phyloP scores from a whole-genome alignment of 2,888 invertebrate genomes.

The Drosophila neonasuta region DNA sequence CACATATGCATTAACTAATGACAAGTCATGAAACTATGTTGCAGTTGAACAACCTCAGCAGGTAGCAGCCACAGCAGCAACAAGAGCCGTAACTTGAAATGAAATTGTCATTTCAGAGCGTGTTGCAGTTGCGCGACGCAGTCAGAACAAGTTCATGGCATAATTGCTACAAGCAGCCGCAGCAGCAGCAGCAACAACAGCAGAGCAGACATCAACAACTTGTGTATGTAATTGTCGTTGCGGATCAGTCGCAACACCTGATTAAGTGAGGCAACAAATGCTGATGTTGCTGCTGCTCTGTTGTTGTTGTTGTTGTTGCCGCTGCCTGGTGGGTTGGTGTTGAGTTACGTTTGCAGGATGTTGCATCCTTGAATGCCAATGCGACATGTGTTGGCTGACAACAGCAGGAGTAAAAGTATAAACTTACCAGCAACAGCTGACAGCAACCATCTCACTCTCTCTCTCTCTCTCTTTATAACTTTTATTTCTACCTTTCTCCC shows the following conservation, averaged over 20 bases:
- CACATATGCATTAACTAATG: slow-evolving; percentile 70
- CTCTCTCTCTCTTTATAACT: neutral
- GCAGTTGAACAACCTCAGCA: slow-evolving; percentile 67
- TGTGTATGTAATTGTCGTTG: slow-evolving; percentile 80
- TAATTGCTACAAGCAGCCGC: slow-evolving; percentile 66
- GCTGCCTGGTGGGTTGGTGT: slow-evolving; percentile 48
- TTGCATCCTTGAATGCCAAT: slow-evolving; percentile 70
- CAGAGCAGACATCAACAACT: slow-evolving; percentile 41
- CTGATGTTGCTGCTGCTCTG: slow-evolving; percentile 25
- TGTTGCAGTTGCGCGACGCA: slow-evolving; percentile 59
- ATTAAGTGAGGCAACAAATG: slow-evolving; percentile 75
- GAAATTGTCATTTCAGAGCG: slow-evolving; percentile 77
- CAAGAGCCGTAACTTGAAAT: slow-evolving; percentile 55
- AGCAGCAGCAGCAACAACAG: slow-evolving; percentile 40
- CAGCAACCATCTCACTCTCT: neutral
- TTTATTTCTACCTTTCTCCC: neutral
- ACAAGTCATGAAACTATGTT: slow-evolving; percentile 72
- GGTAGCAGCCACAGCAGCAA: neutral
- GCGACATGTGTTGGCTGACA: slow-evolving; percentile 67
- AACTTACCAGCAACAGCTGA: slow-evolving; percentile 62
- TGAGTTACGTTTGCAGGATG: slow-evolving; percentile 60
- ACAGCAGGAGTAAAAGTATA: slow-evolving; percentile 69
- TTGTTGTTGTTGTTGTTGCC: slow-evolving; percentile 35
- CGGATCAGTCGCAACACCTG: slow-evolving; percentile 81
- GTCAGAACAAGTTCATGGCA: slow-evolving; percentile 73